These are phyloP conservation scores for Globia sparganii DNA, from an alignment of 2,888 invertebrate species.

Conservation along the genomic window DNA sequence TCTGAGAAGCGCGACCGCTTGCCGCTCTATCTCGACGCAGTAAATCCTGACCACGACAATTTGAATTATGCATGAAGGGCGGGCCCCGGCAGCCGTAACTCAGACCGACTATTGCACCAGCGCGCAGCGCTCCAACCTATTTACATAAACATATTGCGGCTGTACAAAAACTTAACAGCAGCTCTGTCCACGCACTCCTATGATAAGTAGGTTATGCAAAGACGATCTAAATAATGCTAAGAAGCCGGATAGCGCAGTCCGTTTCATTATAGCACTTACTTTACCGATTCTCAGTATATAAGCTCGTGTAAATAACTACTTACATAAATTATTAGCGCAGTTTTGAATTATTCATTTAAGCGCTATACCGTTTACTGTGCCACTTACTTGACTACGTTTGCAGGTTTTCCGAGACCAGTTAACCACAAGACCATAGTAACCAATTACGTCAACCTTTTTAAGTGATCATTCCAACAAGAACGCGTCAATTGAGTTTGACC, in stretches of 20 bases:
- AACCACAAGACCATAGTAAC: conserved; percentile 60
- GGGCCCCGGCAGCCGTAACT: conserved; percentile 66
- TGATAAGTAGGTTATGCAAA: conserved; percentile 38
- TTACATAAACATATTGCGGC: conserved; percentile 34
- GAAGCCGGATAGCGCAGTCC: conserved; percentile 38
- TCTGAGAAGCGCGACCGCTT: conserved; percentile 67
- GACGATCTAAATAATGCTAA: conserved; percentile 39
- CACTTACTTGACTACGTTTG: conserved; percentile 68
- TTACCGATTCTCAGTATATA: conserved; percentile 64
- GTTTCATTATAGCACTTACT: conserved; percentile 58
- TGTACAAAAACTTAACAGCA: conserved; percentile 31
- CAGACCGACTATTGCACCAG: conserved; percentile 62
- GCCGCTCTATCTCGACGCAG: conserved; percentile 66
- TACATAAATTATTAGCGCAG: conserved; percentile 64
- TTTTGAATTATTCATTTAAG: conserved; percentile 78
- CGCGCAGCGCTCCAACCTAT: conserved; percentile 50
- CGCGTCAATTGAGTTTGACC: conserved; percentile 64
- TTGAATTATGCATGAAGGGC: conserved; percentile 85
- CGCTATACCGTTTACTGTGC: conserved; percentile 73
- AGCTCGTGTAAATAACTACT: conserved; percentile 63
- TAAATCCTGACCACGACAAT: conserved; percentile 79
- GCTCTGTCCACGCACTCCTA: conserved; percentile 19
- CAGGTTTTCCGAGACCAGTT: conserved; percentile 72
- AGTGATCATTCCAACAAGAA: conserved; percentile 66
- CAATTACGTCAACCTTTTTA: conserved; percentile 65